phyloP scores from a whole-genome alignment of 2,797 vertebrate genomes.

The Anniella stebbinsi region DNA sequence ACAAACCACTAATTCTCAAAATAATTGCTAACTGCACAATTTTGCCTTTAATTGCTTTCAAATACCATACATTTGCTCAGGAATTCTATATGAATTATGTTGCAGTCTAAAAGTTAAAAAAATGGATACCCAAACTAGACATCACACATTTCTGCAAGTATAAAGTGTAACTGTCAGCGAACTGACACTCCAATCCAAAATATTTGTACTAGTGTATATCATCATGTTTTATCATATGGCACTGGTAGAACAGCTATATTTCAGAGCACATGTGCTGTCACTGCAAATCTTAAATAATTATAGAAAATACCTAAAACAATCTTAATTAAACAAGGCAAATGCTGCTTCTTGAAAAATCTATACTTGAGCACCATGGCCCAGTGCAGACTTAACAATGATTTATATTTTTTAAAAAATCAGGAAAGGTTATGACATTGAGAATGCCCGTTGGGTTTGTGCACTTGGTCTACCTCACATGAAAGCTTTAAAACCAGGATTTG shows the following conservation, averaged over 20 bases:
- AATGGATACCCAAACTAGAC: not conserved
- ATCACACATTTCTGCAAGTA: not conserved
- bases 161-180: not conserved
- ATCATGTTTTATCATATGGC: conserved; percentile 1
- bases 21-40: not conserved
- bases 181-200: not conserved
- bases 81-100: not conserved
- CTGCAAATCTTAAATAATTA: not conserved
- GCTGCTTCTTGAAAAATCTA: conserved; percentile 3
- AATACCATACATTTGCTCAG: not conserved
- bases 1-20: conserved; percentile 29
- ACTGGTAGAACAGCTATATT: not conserved
- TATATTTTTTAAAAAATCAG: not conserved
- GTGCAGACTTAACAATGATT: not conserved
- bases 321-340: not conserved
- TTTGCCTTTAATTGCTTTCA: not conserved
- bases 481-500: not conserved
- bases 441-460: not conserved
- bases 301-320: not conserved
- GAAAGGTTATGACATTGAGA: not conserved
- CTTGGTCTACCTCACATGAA: not conserved
- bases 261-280: not conserved
- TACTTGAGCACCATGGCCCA: not conserved
- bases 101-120: not conserved
- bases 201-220: not conserved